Conservation (phyloP, 1,140 invertebrate genomes). For the Chrysopa pallens region DNA sequence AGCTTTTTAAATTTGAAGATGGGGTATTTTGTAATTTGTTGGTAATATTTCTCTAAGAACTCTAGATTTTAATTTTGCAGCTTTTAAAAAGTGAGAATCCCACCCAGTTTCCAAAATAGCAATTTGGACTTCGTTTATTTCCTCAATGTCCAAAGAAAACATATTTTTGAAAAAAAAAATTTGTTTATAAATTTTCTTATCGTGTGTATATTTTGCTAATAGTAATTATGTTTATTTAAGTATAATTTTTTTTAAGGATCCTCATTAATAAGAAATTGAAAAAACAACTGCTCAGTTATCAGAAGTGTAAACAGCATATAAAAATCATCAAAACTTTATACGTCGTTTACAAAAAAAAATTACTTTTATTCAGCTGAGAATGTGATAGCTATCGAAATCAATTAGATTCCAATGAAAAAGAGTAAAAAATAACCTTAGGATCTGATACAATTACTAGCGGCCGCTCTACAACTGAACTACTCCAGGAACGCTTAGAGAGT, state of each 20-base stretch:
- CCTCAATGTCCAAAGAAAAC: too few relatives aligned
- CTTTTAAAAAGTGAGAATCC: too few relatives aligned
- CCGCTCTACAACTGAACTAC: conserved; percentile 11
- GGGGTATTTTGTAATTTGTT: too few relatives aligned
- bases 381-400: conserved; percentile 58
- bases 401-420: conserved; percentile 66
- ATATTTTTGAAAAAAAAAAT: too few relatives aligned
- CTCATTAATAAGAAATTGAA: conserved; percentile 24
- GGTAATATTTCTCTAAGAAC: too few relatives aligned
- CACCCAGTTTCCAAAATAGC: too few relatives aligned
- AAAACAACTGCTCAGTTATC: conserved; percentile 31
- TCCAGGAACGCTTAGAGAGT: conserved; percentile 36
- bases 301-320: conserved; percentile 29
- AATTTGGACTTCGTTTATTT: too few relatives aligned
- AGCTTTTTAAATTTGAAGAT: too few relatives aligned
- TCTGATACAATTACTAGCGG: neutral
- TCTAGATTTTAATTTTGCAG: too few relatives aligned
- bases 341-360: conserved; percentile 37
- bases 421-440: conserved; percentile 34
- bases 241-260: conserved; percentile 7
- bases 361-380: conserved; percentile 50
- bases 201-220: too few relatives aligned
- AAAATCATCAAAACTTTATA: conserved; percentile 38
- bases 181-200: too few relatives aligned
- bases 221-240: too few relatives aligned